Evolutionary conservation across 2,113 vertebrate species (phyloP), one percentile per base, ranked within the genome.

Genomic region (Phoenicopterus ruber): DNA sequence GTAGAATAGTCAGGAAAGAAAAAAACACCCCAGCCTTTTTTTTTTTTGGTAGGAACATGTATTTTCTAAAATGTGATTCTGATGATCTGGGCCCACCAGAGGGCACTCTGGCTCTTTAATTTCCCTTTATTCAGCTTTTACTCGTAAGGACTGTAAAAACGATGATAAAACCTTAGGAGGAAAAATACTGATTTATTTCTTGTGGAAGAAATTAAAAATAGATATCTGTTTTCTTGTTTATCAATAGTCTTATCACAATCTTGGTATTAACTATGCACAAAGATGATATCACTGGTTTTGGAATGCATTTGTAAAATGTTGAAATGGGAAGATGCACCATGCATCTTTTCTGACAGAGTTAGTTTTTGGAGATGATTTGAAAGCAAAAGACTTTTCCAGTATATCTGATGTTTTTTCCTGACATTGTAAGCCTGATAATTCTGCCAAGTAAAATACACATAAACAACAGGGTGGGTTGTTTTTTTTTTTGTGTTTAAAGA

Each of bases 101-200:
- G 97, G 97, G 97, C 97, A 97, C 95, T 98, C 97, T 95, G 84
- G 88, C 69, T 96, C 97, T 98, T 97, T 46, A 79, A 34, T 9
- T 86, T 67, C 40, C 67, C 34, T 52, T 13, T 3, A 19, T 9
- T 91, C 49, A 55, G 34, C 17, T 69, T 74, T 32, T 38, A 22
- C 18, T 49, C 5, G 12, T 7, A 18, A 52, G 31, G 14, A 22
- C 57, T 31, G 20, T 17, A 44, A 66, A 86, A 72, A 61, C 17
- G 15, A 26, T 25, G 11, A 10, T 36, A 92, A 86, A 62, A 77
- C 4, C 8, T 54, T 58, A 46, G 79, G 42, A 73, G 46, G 73
- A 95, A 91, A 96, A 85, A 66, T 31, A 47, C 10, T 26, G 20
- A 40, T 61, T 50, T 82, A 59, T 70, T 89, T 79, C 20, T 47